Evolutionary conservation across 2,888 invertebrate genomes (phyloP), one percentile per base, ranked within the genome.

Genomic region (Nemotelus nigrinus): DNA sequence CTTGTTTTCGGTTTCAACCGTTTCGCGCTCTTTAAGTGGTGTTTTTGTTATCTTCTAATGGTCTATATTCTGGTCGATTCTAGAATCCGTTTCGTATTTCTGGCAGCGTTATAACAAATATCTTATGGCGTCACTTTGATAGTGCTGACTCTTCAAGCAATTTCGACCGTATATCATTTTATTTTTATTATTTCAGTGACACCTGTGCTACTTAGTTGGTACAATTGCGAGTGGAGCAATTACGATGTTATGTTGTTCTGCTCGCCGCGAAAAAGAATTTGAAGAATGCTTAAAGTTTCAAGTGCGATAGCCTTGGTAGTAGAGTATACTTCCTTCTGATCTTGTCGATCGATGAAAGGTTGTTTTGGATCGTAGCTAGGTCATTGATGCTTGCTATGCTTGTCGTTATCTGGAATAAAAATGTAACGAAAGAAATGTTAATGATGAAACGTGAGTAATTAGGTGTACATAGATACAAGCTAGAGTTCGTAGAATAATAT

Each of bases 121-220:
- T 70, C 55, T 65, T 10, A 65, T 70, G 55, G 43, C 47, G 47
- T 70, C 70, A n/a, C 47, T 65, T n/a, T 45, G 47, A 10, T 8
- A 25, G n/a, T 65, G 65, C 7, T 45, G 65, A 53, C 70, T 70
- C 7, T 25, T 70, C 70, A 70, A 70, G 70, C 70, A 53, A 53
- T 70, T 55, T 41, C 70, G 25, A 25, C 25, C 25, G 25, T 50
- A 43, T 39, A 7, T 43, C 55, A 70, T 70, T 47, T 70, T 55
- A 70, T 70, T 70, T 63, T 70, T 70, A 55, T 70, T 55, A 67
- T 39, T 48, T 8, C 7, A 25, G 10, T 48, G 67, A 67, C 65
- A 70, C 43, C 43, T 70, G 70, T 55, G 39, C 43, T 44, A 70
- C 10, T 43, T 48, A 63, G 47, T 70, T 41, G 55, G 70, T 55